These are phyloP conservation scores for Drosophila nasuta DNA, from an alignment of 1,140 invertebrate genomes.

Conservation along the genomic window DNA sequence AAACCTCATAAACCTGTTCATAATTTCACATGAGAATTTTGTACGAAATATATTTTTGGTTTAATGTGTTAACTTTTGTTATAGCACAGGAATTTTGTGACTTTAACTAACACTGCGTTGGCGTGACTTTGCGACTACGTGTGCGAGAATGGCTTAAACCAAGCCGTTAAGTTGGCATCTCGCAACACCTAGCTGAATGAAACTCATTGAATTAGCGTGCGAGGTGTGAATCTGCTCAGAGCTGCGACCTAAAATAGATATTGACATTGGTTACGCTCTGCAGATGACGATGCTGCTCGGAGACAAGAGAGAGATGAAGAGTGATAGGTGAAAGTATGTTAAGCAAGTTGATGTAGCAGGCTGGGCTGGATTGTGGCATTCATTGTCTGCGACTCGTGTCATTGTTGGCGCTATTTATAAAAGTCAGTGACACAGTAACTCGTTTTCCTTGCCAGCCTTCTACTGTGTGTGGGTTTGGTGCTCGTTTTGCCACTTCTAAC, in stretches of 20 bases:
- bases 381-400: conserved; percentile 65
- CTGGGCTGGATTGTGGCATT: conserved; percentile 37
- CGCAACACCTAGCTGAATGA: conserved; percentile 25
- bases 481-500: conserved; percentile 75
- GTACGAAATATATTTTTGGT: background rate
- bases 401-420: conserved; percentile 81
- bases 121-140: background rate
- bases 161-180: conserved; percentile 18
- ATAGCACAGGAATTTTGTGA: conserved; percentile 2
- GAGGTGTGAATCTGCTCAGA: conserved; percentile 52
- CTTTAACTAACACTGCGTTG: background rate
- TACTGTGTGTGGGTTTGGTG: conserved; percentile 20
- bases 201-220: conserved; percentile 56
- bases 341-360: conserved; percentile 27
- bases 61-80: conserved; percentile 9
- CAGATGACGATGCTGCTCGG: conserved; percentile 33
- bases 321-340: conserved; percentile 6
- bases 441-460: conserved; percentile 51
- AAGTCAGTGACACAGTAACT: conserved; percentile 81
- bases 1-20: background rate
- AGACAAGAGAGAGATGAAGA: conserved; percentile 1
- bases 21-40: background rate
- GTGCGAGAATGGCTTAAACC: conserved; percentile 20
- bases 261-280: conserved; percentile 67
- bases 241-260: conserved; percentile 60